phyloP scores from a whole-genome alignment of 2,797 vertebrate species.

The Iguana delicatissima region DNA sequence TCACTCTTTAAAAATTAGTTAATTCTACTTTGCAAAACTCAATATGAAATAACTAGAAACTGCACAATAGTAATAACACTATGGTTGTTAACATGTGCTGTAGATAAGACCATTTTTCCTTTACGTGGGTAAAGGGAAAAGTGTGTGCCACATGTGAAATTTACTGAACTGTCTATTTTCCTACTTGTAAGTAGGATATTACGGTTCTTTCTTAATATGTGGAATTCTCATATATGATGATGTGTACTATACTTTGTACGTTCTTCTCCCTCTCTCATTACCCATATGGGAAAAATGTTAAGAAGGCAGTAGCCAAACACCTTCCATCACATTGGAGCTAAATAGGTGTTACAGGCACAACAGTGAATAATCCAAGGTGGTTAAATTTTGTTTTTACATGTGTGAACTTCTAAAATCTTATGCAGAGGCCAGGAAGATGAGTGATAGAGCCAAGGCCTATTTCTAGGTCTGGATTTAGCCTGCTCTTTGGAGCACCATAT shows the following conservation, averaged over 20 bases:
- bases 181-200: not conserved
- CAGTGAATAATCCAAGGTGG: constrained; percentile 36
- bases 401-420: constrained; percentile 28
- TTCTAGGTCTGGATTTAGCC: constrained; percentile 41
- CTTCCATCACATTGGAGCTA: constrained; percentile 16
- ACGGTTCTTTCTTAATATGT: not conserved
- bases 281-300: too few species aligned
- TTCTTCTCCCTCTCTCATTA: too few species aligned
- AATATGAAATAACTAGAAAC: not conserved
- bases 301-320: constrained; percentile 1
- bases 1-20: not conserved
- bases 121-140: not conserved
- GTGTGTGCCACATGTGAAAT: not conserved
- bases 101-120: not conserved
- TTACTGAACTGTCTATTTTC: not conserved
- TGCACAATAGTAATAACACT: not conserved
- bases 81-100: not conserved
- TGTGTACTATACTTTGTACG: not conserved
- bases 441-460: not conserved
- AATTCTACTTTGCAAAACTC: not conserved
- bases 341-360: constrained; percentile 13
- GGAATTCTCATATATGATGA: not conserved
- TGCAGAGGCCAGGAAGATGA: not conserved
- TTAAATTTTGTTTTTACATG: constrained; percentile 25
- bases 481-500: constrained; percentile 53